Evolutionary conservation across 2,888 invertebrate genomes (phyloP), one percentile per base, ranked within the genome.

Genomic region (Drosophila phalerata): DNA sequence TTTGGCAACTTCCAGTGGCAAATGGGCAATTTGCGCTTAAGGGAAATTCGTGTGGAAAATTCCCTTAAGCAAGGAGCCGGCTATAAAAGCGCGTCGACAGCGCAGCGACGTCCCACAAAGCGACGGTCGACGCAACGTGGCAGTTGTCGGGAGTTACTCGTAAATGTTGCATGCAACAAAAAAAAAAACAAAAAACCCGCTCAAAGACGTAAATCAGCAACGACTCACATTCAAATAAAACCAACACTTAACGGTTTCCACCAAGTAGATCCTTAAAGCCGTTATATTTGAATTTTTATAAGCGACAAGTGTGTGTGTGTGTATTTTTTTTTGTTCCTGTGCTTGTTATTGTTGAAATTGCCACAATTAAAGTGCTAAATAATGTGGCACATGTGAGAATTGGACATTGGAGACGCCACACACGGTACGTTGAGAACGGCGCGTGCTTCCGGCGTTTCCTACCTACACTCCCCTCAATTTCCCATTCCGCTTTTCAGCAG

Each of bases 91-190:
- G 42, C 43, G 64, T 11, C 8, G 56, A 9, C 38, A 53, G 47
- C 69, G 60, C 53, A 11, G 67, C 75, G 60, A 34, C 52, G 60
- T 17, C 56, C 53, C 75, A 75, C 55, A 52, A 67, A 62, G 76
- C 76, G 81, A 81, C 81, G 76, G 79, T 64, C 53, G 65, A 69
- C 66, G 69, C 64, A 63, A 61, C 81, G 82, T 56, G 72, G 34
- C 79, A 72, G 65, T 42, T 65, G 60, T 43, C 60, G 42, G n/a
- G 34, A 13, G 34, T 19, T 34, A 40, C 22, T 42, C 6, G 11
- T n/a, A 13, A 55, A 42, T 40, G 61, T 19, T 32, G 49, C 43
- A 53, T 10, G 25, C 47, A 48, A 49, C 42, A 51, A 63, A 42
- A 25, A 22, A 22, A 22, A 22, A 42, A 63, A 42, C 66, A 22